phyloP scores from a whole-genome alignment of 2,113 vertebrate species.

The Butorides virescens region DNA sequence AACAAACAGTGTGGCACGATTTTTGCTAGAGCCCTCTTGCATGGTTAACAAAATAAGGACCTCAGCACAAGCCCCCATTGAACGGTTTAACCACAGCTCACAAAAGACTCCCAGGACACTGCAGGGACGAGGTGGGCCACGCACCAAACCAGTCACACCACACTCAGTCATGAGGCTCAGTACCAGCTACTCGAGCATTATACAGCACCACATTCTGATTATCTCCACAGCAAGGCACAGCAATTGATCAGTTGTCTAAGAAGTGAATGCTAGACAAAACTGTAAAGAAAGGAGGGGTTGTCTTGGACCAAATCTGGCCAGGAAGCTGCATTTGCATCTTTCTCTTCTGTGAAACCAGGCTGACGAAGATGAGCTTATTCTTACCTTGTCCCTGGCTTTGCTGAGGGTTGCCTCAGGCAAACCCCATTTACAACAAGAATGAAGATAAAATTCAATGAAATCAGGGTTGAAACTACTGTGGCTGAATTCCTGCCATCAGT shows the following conservation, averaged over 20 bases:
- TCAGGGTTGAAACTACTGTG: neutral
- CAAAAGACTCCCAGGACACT: neutral
- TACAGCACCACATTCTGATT: neutral
- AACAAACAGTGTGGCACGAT: rapidly evolving
- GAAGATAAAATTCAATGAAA: neutral
- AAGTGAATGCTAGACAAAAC: neutral
- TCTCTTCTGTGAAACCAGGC: neutral
- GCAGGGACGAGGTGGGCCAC: neutral
- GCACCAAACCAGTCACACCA: neutral
- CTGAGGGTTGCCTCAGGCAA: neutral
- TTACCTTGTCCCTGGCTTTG: neutral
- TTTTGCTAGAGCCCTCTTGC: neutral
- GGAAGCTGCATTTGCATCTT: neutral
- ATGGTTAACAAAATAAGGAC: rapidly evolving
- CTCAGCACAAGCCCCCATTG: neutral
- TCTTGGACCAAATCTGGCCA: neutral
- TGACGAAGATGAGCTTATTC: neutral
- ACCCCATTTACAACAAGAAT: neutral
- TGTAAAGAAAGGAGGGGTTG: neutral
- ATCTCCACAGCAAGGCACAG: neutral
- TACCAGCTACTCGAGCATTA: neutral
- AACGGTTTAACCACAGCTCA: neutral
- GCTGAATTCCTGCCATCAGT: neutral
- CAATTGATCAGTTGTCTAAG: neutral
- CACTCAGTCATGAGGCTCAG: neutral